Conservation (phyloP, 2,113 vertebrate species). For the Girardinichthys multiradiatus region DNA sequence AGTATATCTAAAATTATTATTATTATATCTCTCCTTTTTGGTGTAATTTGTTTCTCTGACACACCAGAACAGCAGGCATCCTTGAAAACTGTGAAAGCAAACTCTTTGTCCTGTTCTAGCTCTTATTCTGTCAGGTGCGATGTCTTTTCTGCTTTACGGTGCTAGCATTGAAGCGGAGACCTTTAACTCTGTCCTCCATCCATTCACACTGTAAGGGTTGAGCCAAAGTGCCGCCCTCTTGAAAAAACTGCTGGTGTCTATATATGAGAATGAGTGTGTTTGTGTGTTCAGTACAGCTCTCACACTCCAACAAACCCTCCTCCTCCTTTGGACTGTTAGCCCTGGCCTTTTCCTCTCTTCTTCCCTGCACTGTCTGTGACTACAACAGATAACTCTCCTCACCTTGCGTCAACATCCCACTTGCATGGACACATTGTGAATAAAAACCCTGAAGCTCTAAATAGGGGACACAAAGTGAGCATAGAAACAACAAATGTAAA, state of each 20-base stretch:
- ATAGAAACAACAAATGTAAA: slow-evolving; percentile 14
- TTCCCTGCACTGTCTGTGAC: slow-evolving; percentile 40
- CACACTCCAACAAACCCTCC: slow-evolving; percentile 25
- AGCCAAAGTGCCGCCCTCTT: slow-evolving; percentile 52
- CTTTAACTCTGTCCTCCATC: slow-evolving; percentile 76
- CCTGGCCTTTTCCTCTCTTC: slow-evolving; percentile 8
- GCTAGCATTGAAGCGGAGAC: slow-evolving; percentile 51
- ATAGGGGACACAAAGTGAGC: slow-evolving; percentile 11
- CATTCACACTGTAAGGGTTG: slow-evolving; percentile 53
- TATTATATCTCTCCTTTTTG: slow-evolving; percentile 31
- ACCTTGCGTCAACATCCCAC: slow-evolving; percentile 46
- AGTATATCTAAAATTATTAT: slow-evolving; percentile 13
- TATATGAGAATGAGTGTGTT: slow-evolving; percentile 35
- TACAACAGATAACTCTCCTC: slow-evolving; percentile 39
- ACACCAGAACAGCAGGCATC: slow-evolving; percentile 63
- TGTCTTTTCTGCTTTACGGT: slow-evolving; percentile 46
- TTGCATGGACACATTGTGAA: slow-evolving; percentile 66
- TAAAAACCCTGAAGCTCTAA: slow-evolving; percentile 54
- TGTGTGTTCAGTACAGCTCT: slow-evolving; percentile 28
- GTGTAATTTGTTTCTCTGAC: slow-evolving; percentile 51
- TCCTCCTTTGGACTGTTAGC: slow-evolving; percentile 40
- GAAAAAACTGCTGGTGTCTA: slow-evolving; percentile 57
- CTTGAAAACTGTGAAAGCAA: slow-evolving; percentile 69
- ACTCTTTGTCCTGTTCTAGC: slow-evolving; percentile 18
- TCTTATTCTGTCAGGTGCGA: slow-evolving; percentile 41